phyloP scores from a whole-genome alignment of 1,140 invertebrate genomes.

The Babylonia areolata region DNA sequence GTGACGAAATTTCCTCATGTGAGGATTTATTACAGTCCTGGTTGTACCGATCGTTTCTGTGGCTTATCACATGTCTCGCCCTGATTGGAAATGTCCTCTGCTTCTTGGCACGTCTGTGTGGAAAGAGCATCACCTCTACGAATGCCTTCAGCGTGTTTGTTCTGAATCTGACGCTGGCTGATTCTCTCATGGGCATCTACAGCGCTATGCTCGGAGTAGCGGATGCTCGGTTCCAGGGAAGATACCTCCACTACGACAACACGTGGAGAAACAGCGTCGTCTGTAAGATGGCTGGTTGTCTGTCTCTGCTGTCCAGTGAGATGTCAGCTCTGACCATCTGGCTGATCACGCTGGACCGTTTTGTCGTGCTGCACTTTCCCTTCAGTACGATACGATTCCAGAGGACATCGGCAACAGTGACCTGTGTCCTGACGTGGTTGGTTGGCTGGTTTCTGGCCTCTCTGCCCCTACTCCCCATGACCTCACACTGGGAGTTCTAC shows the following conservation, averaged over 20 bases:
- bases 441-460: too few relatives aligned
- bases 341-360: too few relatives aligned
- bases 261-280: slow-evolving; percentile 46
- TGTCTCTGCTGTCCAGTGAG: too few relatives aligned
- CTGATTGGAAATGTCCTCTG: slow-evolving; percentile 51
- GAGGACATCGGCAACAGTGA: neutral
- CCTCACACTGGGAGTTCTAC: too few relatives aligned
- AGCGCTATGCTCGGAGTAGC: slow-evolving; percentile 56
- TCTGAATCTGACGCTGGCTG: slow-evolving; percentile 55
- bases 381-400: neutral
- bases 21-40: slow-evolving; percentile 11
- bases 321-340: too few relatives aligned
- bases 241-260: slow-evolving; percentile 51
- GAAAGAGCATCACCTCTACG: neutral
- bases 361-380: too few relatives aligned
- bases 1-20: slow-evolving; percentile 8
- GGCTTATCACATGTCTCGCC: slow-evolving; percentile 46
- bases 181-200: slow-evolving; percentile 67
- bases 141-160: slow-evolving; percentile 46
- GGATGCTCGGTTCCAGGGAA: slow-evolving; percentile 54
- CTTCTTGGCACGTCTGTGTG: slow-evolving; percentile 32
- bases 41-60: slow-evolving; percentile 49
- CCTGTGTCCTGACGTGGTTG: neutral
- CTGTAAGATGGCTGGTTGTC: slow-evolving; percentile 61
- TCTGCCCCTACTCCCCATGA: neutral